Percentiles rank a stretch among this genome's conserved stretches.
Conservation (phyloP, 2,113 vertebrate genomes). For the Stictonetta naevosa region DNA sequence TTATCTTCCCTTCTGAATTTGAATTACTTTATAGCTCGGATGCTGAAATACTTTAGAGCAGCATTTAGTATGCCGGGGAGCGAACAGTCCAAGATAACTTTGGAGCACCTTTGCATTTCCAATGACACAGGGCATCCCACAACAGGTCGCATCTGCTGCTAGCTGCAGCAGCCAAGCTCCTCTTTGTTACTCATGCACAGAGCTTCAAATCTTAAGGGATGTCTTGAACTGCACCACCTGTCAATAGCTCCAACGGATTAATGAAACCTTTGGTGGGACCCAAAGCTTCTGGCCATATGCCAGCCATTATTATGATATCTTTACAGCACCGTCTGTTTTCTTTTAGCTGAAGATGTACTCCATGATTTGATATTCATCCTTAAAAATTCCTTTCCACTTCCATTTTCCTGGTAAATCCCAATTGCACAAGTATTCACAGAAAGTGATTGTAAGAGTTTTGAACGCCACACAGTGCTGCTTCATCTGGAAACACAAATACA, state of each 20-base stretch:
- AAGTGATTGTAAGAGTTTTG: background rate
- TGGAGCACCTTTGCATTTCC: constrained; percentile 26
- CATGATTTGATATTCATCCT: background rate
- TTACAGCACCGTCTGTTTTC: background rate
- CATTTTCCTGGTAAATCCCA: constrained; percentile 4
- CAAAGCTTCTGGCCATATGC: background rate
- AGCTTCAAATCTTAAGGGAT: background rate
- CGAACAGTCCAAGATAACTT: background rate
- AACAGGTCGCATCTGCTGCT: constrained; percentile 29
- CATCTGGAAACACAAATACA: background rate
- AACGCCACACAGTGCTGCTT: background rate
- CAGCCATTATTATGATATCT: background rate
- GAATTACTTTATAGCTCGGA: constrained; percentile 37
- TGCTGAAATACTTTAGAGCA: constrained; percentile 18
- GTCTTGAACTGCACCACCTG: background rate
- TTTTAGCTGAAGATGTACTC: background rate
- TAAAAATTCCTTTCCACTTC: background rate
- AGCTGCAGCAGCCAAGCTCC: background rate
- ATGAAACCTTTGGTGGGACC: background rate
- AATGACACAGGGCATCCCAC: constrained; percentile 13
- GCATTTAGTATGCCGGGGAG: constrained; percentile 25
- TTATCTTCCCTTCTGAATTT: constrained; percentile 65
- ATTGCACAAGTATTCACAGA: background rate
- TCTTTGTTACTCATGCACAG: background rate
- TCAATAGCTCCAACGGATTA: constrained; percentile 5